Evolutionary conservation across 2,888 invertebrate species (phyloP).

Genomic region (Lepidocyrtinus sp.): DNA sequence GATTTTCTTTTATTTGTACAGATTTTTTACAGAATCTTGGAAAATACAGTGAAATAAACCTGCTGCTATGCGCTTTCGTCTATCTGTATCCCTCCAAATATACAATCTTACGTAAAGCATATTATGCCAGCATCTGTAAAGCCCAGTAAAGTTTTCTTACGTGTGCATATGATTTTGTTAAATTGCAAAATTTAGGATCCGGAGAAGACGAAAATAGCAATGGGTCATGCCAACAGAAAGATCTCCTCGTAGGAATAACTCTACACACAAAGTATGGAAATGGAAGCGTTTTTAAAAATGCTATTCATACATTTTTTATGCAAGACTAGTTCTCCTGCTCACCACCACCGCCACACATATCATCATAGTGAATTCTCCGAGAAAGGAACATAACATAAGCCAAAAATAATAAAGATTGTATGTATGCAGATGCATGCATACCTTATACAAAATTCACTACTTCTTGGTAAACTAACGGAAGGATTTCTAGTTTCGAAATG

Average conservation of each 20-base stretch:
- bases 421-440: no score
- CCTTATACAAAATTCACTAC: no score
- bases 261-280: neutral
- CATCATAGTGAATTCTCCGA: neutral
- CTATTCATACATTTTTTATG: neutral
- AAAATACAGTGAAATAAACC: neutral
- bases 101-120: no score
- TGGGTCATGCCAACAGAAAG: constrained; percentile 62
- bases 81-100: no score
- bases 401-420: no score
- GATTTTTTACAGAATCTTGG: neutral
- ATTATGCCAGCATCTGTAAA: no score
- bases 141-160: no score
- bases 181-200: constrained; percentile 62
- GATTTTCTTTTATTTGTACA: neutral
- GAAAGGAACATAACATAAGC: neutral
- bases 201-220: constrained; percentile 66
- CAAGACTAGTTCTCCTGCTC: neutral
- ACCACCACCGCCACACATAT: constrained; percentile 16
- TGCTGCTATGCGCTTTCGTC: neutral
- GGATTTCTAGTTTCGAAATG: no score
- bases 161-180: neutral
- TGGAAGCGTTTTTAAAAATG: neutral
- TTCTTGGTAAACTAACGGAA: no score
- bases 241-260: no score